Evolutionary conservation across 2,113 vertebrate species (phyloP).

Genomic region (Cairina moschata): DNA sequence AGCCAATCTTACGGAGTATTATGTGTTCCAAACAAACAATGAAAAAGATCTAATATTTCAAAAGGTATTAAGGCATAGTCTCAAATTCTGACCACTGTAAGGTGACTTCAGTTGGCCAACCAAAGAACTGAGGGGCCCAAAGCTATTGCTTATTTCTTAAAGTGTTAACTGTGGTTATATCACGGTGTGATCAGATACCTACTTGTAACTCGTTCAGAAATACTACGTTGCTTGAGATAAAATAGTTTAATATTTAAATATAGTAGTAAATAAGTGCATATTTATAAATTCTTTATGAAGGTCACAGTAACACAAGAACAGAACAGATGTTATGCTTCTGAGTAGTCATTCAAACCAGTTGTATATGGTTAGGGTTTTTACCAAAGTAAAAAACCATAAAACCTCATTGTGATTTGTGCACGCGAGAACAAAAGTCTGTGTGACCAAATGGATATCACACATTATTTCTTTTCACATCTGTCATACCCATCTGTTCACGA

Average conservation of each 20-base stretch:
- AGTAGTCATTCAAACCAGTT: neutral
- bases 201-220: neutral
- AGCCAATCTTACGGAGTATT: neutral
- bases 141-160: neutral
- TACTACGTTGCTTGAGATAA: neutral
- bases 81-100: neutral
- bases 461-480: neutral
- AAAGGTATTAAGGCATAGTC: neutral
- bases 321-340: slow-evolving; percentile 19
- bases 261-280: neutral
- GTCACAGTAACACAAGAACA: neutral
- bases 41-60: neutral
- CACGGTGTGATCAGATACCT: neutral
- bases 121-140: neutral
- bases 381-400: neutral
- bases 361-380: neutral
- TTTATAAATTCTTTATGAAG: neutral
- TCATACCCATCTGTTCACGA: slow-evolving; percentile 29
- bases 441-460: neutral
- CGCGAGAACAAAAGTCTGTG: neutral
- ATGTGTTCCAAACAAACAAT: neutral
- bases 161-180: neutral
- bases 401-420: neutral
- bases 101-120: neutral
- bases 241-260: neutral